Evolutionary conservation across 2,113 vertebrate species (phyloP).

Genomic region (Anguilla rostrata): DNA sequence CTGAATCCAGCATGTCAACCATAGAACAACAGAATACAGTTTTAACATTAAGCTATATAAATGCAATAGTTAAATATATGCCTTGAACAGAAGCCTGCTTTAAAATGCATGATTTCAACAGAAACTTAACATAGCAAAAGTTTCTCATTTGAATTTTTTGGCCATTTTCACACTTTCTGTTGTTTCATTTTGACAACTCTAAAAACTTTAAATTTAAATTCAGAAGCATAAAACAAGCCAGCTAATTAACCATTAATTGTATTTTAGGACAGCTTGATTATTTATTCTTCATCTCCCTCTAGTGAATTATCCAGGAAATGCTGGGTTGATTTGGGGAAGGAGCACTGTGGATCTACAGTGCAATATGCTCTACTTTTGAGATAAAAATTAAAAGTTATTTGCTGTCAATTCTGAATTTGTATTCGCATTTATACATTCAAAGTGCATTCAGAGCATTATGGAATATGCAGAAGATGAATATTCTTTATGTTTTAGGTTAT

Average conservation of each 20-base stretch:
- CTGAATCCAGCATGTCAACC: too few species aligned
- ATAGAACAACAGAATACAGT: too few species aligned
- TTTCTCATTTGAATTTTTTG: too few species aligned
- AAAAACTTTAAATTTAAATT: background rate
- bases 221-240: background rate
- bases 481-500: background rate
- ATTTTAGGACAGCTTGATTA: background rate
- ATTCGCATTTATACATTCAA: background rate
- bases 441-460: too few species aligned
- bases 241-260: background rate
- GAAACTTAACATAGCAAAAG: background rate
- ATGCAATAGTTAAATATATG: background rate
- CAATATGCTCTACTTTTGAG: background rate
- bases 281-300: constrained; percentile 26
- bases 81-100: background rate
- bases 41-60: background rate
- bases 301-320: constrained; percentile 6
- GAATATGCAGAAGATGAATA: background rate
- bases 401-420: background rate
- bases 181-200: too few species aligned
- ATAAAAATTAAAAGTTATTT: background rate
- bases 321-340: background rate
- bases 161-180: too few species aligned
- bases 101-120: background rate
- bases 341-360: background rate